Conservation (phyloP, 2,797 vertebrate species). For the Odontamblyopus lacepedii region DNA sequence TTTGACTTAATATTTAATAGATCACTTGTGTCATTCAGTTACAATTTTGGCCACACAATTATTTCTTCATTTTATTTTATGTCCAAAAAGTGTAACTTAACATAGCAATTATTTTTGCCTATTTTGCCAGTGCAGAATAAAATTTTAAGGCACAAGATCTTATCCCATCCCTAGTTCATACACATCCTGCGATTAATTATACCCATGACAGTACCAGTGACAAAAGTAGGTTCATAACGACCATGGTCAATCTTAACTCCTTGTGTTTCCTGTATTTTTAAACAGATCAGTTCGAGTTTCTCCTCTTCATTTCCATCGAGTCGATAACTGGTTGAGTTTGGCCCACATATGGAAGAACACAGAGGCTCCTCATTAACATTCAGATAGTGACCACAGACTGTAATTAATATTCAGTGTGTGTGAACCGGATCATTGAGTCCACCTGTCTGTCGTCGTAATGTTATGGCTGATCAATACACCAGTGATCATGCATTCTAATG, state of each 20-base stretch:
- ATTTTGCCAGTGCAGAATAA: too few species aligned
- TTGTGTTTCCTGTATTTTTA: not conserved
- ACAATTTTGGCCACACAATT: too few species aligned
- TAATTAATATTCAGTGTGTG: constrained; percentile 3
- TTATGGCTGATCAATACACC: not conserved
- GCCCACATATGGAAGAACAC: not conserved
- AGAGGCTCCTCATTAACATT: not conserved
- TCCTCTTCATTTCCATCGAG: not conserved
- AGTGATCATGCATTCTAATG: not conserved
- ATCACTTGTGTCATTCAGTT: too few species aligned
- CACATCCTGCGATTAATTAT: not conserved
- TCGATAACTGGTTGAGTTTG: constrained; percentile 1
- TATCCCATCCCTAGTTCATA: not conserved
- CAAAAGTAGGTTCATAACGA: not conserved
- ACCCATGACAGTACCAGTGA: not conserved
- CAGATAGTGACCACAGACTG: not conserved
- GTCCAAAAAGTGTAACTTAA: too few species aligned
- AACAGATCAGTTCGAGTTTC: constrained; percentile 6
- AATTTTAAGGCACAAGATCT: too few species aligned
- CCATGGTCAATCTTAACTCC: not conserved
- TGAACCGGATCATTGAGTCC: not conserved
- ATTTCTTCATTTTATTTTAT: too few species aligned
- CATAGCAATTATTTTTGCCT: too few species aligned
- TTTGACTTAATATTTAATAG: too few species aligned
- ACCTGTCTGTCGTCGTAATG: constrained; percentile 2